A percentile compares a stretch with the other conserved stretches of the same genome.
Conservation (phyloP, 92 coral and sea anemone species). For the Galaxea fascicularis region DNA sequence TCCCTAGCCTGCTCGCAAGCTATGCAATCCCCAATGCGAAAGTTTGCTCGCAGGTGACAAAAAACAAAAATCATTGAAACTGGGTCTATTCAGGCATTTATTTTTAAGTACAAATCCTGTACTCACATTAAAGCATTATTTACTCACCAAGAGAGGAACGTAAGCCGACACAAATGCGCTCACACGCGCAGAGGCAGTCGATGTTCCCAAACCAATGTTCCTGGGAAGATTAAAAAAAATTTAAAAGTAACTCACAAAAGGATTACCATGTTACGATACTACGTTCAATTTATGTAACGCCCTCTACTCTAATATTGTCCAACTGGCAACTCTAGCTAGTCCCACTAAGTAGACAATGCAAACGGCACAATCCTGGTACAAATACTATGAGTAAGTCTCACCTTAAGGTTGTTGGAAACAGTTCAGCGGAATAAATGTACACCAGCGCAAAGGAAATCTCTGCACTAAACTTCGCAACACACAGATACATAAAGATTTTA, state of each 20-base stretch:
- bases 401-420: slow-evolving; percentile 51
- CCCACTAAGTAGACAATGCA: too few relatives aligned
- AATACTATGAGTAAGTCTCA: neutral
- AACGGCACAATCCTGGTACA: too few relatives aligned
- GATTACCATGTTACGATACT: too few relatives aligned
- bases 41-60: too few relatives aligned
- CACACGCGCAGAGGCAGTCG: slow-evolving; percentile 37
- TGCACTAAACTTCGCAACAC: slow-evolving; percentile 5
- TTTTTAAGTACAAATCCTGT: too few relatives aligned
- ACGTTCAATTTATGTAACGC: too few relatives aligned
- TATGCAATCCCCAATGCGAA: too few relatives aligned
- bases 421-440: slow-evolving; percentile 38
- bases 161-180: slow-evolving; percentile 20
- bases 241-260: neutral
- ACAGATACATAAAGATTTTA: slow-evolving; percentile 40
- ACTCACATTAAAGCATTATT: neutral
- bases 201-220: slow-evolving; percentile 47
- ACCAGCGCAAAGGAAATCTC: slow-evolving; percentile 10
- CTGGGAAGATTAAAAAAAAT: neutral
- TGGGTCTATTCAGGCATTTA: too few relatives aligned
- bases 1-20: too few relatives aligned
- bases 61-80: too few relatives aligned
- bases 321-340: too few relatives aligned
- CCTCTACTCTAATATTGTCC: too few relatives aligned
- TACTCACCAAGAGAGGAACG: slow-evolving; percentile 24